Evolutionary conservation across 2,888 invertebrate genomes (phyloP).

Genomic region (Ligdia adustata): DNA sequence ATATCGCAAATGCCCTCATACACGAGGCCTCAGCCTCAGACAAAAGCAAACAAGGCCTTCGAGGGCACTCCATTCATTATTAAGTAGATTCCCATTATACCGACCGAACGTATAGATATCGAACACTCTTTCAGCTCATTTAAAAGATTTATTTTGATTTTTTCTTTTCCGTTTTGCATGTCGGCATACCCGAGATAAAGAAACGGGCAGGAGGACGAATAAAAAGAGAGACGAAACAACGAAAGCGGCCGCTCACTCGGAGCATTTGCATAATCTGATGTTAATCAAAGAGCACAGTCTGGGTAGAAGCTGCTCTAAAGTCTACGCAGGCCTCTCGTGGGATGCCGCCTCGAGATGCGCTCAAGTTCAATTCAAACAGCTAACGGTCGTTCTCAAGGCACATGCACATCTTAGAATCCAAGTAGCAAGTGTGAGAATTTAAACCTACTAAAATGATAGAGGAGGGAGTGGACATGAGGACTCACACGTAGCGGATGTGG

Average conservation of each 20-base stretch:
- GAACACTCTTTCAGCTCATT: constrained; percentile 78
- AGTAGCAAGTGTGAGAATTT: background rate
- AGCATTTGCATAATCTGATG: constrained; percentile 83
- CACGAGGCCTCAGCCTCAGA: constrained; percentile 48
- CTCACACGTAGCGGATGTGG: constrained; percentile 60
- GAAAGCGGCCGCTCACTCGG: constrained; percentile 78
- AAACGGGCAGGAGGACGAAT: constrained; percentile 65
- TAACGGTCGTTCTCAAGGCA: background rate
- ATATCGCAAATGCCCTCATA: constrained; percentile 51
- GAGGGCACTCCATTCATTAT: constrained; percentile 70
- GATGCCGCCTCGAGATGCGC: background rate
- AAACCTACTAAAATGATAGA: constrained; percentile 11
- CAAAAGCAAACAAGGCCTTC: constrained; percentile 63
- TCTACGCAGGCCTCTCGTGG: constrained; percentile 22
- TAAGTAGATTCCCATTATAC: constrained; percentile 70
- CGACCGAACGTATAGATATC: constrained; percentile 67
- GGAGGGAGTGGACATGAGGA: constrained; percentile 34
- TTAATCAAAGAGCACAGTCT: constrained; percentile 76
- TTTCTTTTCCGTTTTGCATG: constrained; percentile 72
- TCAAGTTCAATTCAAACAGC: background rate
- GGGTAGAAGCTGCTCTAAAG: constrained; percentile 25
- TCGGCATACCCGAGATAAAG: constrained; percentile 79
- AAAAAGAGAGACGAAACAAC: constrained; percentile 75
- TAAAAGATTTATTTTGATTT: constrained; percentile 68
- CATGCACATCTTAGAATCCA: background rate